Conservation (phyloP, 2,888 invertebrate genomes). For the Liopterus haemorrhoidalis region DNA sequence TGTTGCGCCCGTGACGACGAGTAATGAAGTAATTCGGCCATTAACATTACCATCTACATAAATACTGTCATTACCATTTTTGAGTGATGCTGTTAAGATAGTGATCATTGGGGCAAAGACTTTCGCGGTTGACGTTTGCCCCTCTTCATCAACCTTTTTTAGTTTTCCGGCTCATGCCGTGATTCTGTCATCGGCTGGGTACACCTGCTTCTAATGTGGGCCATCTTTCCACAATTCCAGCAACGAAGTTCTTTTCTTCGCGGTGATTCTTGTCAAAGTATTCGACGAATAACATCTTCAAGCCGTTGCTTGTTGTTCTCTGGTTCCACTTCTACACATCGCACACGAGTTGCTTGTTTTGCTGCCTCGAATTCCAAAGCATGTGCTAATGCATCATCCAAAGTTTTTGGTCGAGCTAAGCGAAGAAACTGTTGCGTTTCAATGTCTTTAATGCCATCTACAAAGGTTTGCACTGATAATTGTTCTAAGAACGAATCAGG, state of each 20-base stretch:
- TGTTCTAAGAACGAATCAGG: not conserved
- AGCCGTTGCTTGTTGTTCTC: not conserved
- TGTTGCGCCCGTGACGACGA: too few species aligned
- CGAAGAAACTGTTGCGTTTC: not conserved
- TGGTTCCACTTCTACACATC: not conserved
- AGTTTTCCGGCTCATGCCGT: not conserved
- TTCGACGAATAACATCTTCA: not conserved
- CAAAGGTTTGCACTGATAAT: too few species aligned
- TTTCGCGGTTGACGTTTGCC: too few species aligned
- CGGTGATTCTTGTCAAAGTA: not conserved
- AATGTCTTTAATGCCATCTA: not conserved
- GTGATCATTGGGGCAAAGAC: too few species aligned
- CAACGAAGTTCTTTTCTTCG: too few species aligned
- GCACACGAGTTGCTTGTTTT: not conserved
- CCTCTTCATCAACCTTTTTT: too few species aligned
- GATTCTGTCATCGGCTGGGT: not conserved
- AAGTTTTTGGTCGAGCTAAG: not conserved
- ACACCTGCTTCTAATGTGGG: not conserved
- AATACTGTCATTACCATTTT: too few species aligned
- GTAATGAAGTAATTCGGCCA: too few species aligned
- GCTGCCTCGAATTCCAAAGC: constrained; percentile 1
- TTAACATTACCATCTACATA: too few species aligned
- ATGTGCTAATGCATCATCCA: not conserved
- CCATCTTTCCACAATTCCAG: not conserved
- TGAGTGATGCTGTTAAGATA: too few species aligned